Conservation (phyloP, 2,113 vertebrate species). For the Mastomys natalensis region DNA sequence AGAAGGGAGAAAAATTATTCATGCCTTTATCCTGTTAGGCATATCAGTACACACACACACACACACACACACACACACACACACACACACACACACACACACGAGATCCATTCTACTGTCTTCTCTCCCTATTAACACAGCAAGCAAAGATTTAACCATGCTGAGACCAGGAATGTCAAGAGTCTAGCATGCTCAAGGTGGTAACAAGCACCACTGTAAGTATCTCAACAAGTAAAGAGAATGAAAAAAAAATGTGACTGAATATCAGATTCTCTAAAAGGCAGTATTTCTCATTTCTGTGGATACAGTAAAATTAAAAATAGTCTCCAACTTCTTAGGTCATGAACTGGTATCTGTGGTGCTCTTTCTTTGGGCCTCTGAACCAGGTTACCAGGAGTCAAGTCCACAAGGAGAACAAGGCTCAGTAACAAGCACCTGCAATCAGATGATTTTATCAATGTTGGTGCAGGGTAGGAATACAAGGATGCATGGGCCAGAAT, state of each 20-base stretch:
- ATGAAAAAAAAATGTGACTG: constrained; percentile 7
- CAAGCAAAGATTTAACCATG: not conserved
- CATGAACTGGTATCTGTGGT: not conserved
- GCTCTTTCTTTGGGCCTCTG: not conserved
- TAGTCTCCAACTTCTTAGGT: not conserved
- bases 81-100: not conserved
- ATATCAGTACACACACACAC: not conserved
- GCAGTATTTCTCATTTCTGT: not conserved
- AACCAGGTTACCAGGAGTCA: not conserved
- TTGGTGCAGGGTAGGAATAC: not conserved
- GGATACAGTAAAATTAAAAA: constrained; percentile 23
- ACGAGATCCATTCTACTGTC: not conserved
- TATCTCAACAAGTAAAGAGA: not conserved
- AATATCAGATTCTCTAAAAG: constrained; percentile 12
- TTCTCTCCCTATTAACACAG: constrained; percentile 25
- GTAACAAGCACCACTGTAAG: not conserved
- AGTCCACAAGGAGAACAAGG: not conserved
- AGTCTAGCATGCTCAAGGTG: not conserved
- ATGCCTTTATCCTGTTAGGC: not conserved
- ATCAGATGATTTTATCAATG: no score
- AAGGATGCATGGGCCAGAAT: not conserved
- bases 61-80: not conserved
- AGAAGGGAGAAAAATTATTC: not conserved
- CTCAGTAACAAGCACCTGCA: not conserved
- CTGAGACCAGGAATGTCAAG: not conserved